Evolutionary conservation across 2,113 vertebrate species (phyloP), one percentile per base, ranked within the genome.

Genomic region (human (Homo sapiens)): DNA sequence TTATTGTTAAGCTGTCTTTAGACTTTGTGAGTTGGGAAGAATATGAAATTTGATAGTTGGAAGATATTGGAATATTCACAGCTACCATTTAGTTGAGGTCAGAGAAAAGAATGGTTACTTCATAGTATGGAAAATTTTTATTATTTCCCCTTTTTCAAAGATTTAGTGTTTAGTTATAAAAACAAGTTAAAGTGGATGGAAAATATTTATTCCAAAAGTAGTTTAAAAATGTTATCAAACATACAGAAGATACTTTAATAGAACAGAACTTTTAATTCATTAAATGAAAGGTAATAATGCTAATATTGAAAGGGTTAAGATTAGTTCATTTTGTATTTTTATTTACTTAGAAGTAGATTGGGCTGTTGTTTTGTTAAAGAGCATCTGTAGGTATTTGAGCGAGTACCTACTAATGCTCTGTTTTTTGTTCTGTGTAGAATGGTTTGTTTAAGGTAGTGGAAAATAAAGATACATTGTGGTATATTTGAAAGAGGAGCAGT

Each of bases 31-130:
- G 17, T 97, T 96, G 40, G 80, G 87, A 94, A 80, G 66, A 96
- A 89, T 81, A 66, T 93, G 48, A 94, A 96, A 97, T 96, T 92
- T 94, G 94, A 57, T 96, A 95, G 61, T 52, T 87, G 8, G 48
- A 90, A 96, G 76, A 59, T 84, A 89, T 0, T 87, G 76, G 70
- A 52, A 90, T 97, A 76, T 48, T 98, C 16, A 92, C 16, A 81
- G 13, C 4, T 94, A 14, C 83, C 93, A 64, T 92, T 84, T 87
- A 84, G 75, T 96, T 90, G 80, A 75, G 30, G 32, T 35, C 8
- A 13, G 78, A 79, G 59, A 59, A 81, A 52, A 90, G 52, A 98
- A 88, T 72, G 48, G 20, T 94, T 91, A 38, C 6, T 89, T 97
- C 61, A 80, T 68, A 76, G 35, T 84, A 32, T 80, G 64, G 73